Conservation (phyloP, 1,140 invertebrate genomes). For the Pseudomyrmex flavicornis region DNA sequence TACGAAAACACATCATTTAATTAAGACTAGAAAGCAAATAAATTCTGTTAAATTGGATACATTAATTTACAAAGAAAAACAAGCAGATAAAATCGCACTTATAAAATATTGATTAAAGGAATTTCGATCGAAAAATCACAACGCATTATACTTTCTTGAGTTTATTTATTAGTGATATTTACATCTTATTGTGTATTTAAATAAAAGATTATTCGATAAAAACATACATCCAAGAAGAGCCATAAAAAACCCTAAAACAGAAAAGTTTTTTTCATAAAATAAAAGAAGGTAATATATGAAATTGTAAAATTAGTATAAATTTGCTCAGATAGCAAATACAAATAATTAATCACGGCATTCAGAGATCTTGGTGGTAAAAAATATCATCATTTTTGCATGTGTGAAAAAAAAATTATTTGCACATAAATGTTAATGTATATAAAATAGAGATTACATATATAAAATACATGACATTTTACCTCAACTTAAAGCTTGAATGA, state of each 20-base stretch:
- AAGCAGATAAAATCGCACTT: not conserved
- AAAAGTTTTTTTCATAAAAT: not conserved
- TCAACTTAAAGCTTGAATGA: not conserved
- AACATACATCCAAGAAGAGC: too few relatives aligned
- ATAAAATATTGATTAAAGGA: not conserved
- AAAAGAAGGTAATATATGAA: slow-evolving; percentile 7
- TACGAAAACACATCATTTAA: not conserved
- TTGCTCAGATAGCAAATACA: slow-evolving; percentile 5
- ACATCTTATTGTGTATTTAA: too few relatives aligned
- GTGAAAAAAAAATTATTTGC: too few relatives aligned
- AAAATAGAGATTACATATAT: not conserved
- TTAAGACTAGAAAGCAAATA: not conserved
- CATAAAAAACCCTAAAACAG: too few relatives aligned
- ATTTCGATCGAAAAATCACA: not conserved
- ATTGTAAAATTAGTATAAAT: not conserved
- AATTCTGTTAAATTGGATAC: not conserved
- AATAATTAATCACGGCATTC: slow-evolving; percentile 6
- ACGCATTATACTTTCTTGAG: not conserved
- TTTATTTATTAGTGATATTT: not conserved
- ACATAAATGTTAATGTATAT: not conserved
- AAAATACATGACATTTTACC: not conserved
- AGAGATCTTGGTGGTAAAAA: slow-evolving; percentile 1
- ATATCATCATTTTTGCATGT: not conserved
- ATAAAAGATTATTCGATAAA: too few relatives aligned
- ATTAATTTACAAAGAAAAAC: not conserved